Conservation (phyloP, 2,888 invertebrate species). For the Heterodera filipjevi region DNA sequence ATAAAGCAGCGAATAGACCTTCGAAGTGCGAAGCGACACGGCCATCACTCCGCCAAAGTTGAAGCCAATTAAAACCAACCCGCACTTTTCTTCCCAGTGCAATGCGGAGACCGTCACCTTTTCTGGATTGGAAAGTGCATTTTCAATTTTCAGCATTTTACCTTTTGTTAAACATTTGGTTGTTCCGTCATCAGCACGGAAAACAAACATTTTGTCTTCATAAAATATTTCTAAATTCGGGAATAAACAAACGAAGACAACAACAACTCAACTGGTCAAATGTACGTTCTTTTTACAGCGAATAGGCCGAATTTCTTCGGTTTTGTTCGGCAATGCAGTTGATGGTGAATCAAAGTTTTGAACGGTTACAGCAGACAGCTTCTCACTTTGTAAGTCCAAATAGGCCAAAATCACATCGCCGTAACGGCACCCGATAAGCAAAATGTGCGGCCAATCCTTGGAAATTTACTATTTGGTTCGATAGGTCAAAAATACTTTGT, state of each 20-base stretch:
- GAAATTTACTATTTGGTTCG: no score
- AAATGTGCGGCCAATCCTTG: slow-evolving; percentile 32
- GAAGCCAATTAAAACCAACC: slow-evolving; percentile 41
- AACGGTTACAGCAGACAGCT: not conserved
- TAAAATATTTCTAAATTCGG: slow-evolving; percentile 31
- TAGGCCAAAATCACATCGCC: slow-evolving; percentile 27
- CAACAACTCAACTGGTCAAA: slow-evolving; percentile 26
- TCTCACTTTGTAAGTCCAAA: slow-evolving; percentile 20
- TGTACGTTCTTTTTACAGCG: slow-evolving; percentile 28
- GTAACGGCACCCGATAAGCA: slow-evolving; percentile 32
- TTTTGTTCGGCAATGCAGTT: not conserved
- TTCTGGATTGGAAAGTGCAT: slow-evolving; percentile 18
- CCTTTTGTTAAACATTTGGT: slow-evolving; percentile 26
- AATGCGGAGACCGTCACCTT: slow-evolving; percentile 40
- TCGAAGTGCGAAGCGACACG: slow-evolving; percentile 39
- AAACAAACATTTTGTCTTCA: slow-evolving; percentile 34
- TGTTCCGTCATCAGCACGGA: slow-evolving; percentile 32
- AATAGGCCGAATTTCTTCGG: slow-evolving; percentile 3
- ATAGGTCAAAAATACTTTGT: slow-evolving; percentile 17
- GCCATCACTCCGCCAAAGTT: slow-evolving; percentile 42
- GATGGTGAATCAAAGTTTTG: not conserved
- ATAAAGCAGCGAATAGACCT: slow-evolving; percentile 34
- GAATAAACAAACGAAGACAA: not conserved
- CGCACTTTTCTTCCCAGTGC: slow-evolving; percentile 35
- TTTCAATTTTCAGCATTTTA: not conserved